phyloP scores from a whole-genome alignment of 1,140 invertebrate genomes.

The Diorhabda elongata region DNA sequence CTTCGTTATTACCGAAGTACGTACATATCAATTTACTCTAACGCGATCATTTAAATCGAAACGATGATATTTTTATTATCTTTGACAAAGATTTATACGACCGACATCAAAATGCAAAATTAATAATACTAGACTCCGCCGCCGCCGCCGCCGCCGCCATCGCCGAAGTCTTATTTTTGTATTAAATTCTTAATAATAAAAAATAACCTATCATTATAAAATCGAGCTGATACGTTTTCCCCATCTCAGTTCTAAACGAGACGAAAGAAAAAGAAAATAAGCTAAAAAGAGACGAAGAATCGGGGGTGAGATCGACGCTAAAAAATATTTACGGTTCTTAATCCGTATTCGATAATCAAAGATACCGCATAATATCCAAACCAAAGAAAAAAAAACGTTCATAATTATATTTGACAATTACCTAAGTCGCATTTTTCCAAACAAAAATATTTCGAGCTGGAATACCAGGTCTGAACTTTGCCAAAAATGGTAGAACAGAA shows the following conservation, averaged over 20 bases:
- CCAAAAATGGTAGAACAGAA: too few species aligned
- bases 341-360: too few species aligned
- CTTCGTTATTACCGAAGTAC: too few species aligned
- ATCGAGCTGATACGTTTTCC: slow-evolving; percentile 29
- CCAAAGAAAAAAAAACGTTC: too few species aligned
- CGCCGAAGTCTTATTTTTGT: slow-evolving; percentile 27
- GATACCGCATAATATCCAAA: too few species aligned
- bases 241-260: slow-evolving; percentile 13
- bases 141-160: slow-evolving; percentile 4
- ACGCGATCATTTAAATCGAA: slow-evolving; percentile 11
- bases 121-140: slow-evolving; percentile 15
- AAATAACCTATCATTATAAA: slow-evolving; percentile 39
- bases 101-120: slow-evolving; percentile 31
- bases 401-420: too few species aligned
- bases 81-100: slow-evolving; percentile 29
- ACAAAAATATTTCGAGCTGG: too few species aligned
- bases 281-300: background rate
- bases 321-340: too few species aligned
- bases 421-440: too few species aligned
- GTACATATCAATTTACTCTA: slow-evolving; percentile 10
- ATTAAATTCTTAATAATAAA: slow-evolving; percentile 40
- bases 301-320: too few species aligned
- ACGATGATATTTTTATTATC: slow-evolving; percentile 29
- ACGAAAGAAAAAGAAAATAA: slow-evolving; percentile 9
- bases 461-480: too few species aligned